phyloP scores from a whole-genome alignment of 2,797 vertebrate species.

The Rachycentron canadum region DNA sequence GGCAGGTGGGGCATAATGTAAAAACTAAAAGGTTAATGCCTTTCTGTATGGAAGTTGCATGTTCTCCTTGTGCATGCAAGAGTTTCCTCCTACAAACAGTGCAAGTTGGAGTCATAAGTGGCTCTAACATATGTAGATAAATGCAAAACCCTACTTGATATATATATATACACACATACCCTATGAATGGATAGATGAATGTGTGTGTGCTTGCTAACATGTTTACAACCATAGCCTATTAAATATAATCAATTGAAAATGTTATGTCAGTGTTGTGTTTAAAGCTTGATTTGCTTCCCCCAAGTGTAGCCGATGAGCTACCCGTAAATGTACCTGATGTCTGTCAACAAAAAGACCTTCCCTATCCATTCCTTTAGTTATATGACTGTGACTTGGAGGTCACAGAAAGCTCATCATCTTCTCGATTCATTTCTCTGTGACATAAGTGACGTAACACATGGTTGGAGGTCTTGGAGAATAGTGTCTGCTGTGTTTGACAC shows the following conservation, averaged over 20 bases:
- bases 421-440: constrained; percentile 12
- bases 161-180: no score
- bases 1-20: no score
- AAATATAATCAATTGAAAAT: no score
- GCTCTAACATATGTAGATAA: no score
- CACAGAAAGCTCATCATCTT: constrained; percentile 1
- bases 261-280: not conserved
- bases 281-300: not conserved
- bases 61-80: not conserved
- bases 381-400: constrained; percentile 10
- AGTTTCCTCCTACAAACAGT: no score
- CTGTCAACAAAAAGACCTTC: not conserved
- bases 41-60: not conserved
- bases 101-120: no score
- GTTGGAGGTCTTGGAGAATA: constrained; percentile 16
- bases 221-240: not conserved
- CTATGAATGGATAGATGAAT: no score
- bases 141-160: no score
- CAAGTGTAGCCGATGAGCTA: no score
- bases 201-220: no score
- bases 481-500: constrained; percentile 26
- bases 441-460: constrained; percentile 41
- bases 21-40: no score
- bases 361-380: constrained; percentile 2
- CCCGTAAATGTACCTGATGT: no score